Evolutionary conservation across 2,797 vertebrate species (phyloP).

Genomic region (Tapirus indicus): DNA sequence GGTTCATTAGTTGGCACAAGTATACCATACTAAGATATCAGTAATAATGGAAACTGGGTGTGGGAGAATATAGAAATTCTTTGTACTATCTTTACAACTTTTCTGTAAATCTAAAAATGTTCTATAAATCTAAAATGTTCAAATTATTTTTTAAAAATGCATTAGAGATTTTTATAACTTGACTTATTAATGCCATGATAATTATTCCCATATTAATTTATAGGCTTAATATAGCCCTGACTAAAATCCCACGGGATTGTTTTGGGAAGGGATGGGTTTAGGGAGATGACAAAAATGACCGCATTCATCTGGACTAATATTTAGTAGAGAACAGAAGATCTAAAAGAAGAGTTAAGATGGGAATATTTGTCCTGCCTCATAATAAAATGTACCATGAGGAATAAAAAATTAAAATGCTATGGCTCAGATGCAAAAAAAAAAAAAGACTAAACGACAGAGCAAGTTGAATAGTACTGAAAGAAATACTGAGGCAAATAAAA

Average conservation of each 20-base stretch:
- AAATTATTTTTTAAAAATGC: not conserved
- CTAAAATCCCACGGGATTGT: not conserved
- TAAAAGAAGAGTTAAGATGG: not conserved
- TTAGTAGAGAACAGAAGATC: not conserved
- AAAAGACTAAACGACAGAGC: not conserved
- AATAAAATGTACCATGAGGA: not conserved
- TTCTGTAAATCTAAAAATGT: not conserved
- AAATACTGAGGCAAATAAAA: not conserved
- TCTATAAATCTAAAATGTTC: not conserved
- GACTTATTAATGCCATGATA: not conserved
- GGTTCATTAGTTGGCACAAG: too few relatives aligned
- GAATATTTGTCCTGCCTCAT: not conserved
- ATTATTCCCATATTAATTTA: not conserved
- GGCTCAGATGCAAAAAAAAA: not conserved
- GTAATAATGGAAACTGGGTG: not conserved
- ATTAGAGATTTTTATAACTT: not conserved
- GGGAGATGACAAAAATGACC: not conserved
- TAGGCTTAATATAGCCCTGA: not conserved
- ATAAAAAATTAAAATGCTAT: constrained; percentile 24
- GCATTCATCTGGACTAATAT: not conserved
- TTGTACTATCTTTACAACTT: too few relatives aligned
- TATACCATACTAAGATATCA: not conserved
- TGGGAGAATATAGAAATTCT: not conserved
- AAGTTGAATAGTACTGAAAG: not conserved
- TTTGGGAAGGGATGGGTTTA: not conserved